Evolutionary conservation across 1,140 invertebrate genomes (phyloP), one percentile per base, ranked within the genome.

Genomic region (Carcinoscorpius rotundicauda): DNA sequence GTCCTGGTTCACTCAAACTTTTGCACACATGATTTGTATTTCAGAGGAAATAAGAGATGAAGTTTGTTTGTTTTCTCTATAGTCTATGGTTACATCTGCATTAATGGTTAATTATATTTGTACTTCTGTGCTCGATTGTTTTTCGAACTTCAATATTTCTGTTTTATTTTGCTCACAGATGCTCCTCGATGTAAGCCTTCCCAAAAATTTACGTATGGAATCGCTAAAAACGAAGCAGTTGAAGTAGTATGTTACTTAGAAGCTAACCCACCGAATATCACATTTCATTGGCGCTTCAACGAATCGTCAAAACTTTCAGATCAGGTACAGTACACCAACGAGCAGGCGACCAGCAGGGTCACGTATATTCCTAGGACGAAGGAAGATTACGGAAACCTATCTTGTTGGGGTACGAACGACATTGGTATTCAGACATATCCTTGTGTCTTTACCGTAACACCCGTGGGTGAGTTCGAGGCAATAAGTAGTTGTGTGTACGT

Each of bases 281-380:
- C 88, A 72, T 95, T 93, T 73, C 84, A 84, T 62, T 94, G 91
- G 91, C 90, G 87, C 5, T 93, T 94, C 79, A 93, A 93, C 78
- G 92, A 91, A 75, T 90, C 90, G 3, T 89, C 88, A 0, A 90
- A 92, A 73, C 89, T 84, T 69, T 86, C 90, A 70, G 88, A 91
- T 50, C 55, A 63, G 3, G 61, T 66, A 9, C 62, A 64, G 4
- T 79, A 82, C 67, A 78, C 80, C 73, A 83, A 80, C 71, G 80
- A 81, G 4, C 70, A 69, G n/a, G 68, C 69, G 5, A 70, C 62
- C n/a, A 88, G 86, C 72, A 82, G 83, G 68, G 80, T 85, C 69
- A 84, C 81, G 76, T 88, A 83, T 75, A 83, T 80, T 63, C 82
- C 82, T 51, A 79, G 77, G 64, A 76, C 75, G 57, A 82, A 83